These are phyloP conservation scores for Pardosa pseudoannulata DNA, from an alignment of 2,888 invertebrate genomes.

Conservation along the genomic window DNA sequence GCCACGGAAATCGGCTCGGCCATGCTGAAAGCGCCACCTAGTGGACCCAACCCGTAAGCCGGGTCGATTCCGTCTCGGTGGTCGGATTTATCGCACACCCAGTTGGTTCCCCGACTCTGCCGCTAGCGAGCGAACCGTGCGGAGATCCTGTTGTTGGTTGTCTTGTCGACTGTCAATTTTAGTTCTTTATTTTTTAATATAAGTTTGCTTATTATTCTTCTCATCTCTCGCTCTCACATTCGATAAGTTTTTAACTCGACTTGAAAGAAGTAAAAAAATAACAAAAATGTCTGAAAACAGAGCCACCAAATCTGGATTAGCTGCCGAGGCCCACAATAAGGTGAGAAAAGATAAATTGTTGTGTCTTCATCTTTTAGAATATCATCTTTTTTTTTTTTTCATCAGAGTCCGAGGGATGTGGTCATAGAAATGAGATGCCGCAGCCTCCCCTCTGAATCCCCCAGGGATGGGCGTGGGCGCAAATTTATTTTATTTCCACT, in stretches of 20 bases:
- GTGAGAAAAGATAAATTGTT: constrained; percentile 83
- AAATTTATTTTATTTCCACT: too few relatives aligned
- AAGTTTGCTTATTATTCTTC: constrained; percentile 18
- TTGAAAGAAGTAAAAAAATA: too few relatives aligned
- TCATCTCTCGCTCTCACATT: not conserved
- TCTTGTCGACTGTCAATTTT: not conserved
- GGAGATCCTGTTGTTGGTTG: constrained; percentile 4
- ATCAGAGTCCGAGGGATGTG: not conserved
- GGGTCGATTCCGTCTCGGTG: constrained; percentile 37
- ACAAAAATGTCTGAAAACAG: constrained; percentile 86
- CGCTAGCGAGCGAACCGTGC: not conserved
- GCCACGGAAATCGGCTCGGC: not conserved
- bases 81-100: not conserved
- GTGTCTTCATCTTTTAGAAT: too few relatives aligned
- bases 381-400: not conserved
- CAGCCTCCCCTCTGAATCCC: too few relatives aligned
- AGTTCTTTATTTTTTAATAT: not conserved
- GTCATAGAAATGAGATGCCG: not conserved
- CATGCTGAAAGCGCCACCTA: constrained; percentile 24
- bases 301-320: constrained; percentile 94
- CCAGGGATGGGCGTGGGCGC: not conserved
- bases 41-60: constrained; percentile 7
- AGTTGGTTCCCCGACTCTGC: not conserved
- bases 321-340: constrained; percentile 96
- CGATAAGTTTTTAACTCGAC: too few relatives aligned